Base-by-base conservation (phyloP, 1,140 invertebrate genomes). In the Zophobas morio region DNA sequence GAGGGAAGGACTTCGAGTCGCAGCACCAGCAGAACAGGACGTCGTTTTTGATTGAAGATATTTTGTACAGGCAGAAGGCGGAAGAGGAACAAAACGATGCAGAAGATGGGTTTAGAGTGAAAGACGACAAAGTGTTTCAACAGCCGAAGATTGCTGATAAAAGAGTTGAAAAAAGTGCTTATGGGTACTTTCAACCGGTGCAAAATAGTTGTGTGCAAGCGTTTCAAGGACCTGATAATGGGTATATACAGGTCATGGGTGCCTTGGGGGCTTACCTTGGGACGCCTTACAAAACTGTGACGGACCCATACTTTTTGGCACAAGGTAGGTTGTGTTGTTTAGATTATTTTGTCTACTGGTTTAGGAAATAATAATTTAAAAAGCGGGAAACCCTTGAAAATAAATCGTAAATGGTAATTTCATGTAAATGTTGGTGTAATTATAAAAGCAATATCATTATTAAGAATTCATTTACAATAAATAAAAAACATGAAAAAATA, bases 1-100 rank as follows among this genome's bases (percentile, higher is more conserved):
- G 49, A 20, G 39, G 39, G 6, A 80, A 81, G 36, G 79, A 77
- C 32, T 78, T 70, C 57, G 70, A 42, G 2, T 66, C 60, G 39
- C 60, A 66, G 39, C 78, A 80, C 34, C 60, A 79, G 39, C 81
- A 81, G 70, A 84, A 82, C 47, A 87, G 89, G 78, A 93, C 92
- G 0, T 93, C 94, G 6, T 94, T 95, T 86, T 88, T 95, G 76
- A 94, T 96, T 80, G 92, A 96, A 81, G 94, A 96, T 81, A 96
- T 96, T 73, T 86, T 95, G 1, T 93, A 92, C 75, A 88, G 93
- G 49, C 89, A 91, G 20, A 90, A 88, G 86, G 87, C 81, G 71
- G 88, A 86, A 54, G 83, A 81, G 33, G 51, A 54, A 6, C 1
- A 39, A 6, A 42, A 39, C 3, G 42, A 46, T 8, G 42, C 3